Conservation (phyloP, 2,797 vertebrate genomes). For the Tapirus indicus region DNA sequence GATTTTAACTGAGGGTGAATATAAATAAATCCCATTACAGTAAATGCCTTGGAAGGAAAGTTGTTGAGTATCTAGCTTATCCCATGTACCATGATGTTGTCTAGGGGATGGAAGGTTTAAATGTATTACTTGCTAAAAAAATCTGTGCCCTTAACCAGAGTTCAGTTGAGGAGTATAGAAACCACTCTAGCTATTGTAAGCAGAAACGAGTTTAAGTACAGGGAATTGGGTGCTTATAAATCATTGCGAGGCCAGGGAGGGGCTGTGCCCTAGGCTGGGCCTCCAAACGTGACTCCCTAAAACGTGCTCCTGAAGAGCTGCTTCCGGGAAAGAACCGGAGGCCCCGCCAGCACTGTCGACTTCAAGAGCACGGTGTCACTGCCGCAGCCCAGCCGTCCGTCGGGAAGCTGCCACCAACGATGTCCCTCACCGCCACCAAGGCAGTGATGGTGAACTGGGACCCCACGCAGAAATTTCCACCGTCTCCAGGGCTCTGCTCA, state of each 20-base stretch:
- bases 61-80: not conserved
- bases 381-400: fast-evolving
- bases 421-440: not conserved
- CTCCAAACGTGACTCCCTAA: not conserved
- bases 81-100: not conserved
- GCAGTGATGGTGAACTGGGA: not conserved
- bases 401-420: not conserved
- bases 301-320: not conserved
- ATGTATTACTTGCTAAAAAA: not conserved
- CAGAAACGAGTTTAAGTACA: not conserved
- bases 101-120: not conserved
- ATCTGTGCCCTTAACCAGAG: not conserved
- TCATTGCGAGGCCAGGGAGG: not conserved
- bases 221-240: not conserved
- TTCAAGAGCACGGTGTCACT: not conserved
- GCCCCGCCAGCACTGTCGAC: not conserved
- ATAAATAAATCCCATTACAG: fast-evolving
- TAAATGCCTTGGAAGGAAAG: not conserved
- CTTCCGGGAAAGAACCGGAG: not conserved
- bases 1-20: not conserved
- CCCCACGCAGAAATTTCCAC: fast-evolving
- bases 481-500: fast-evolving
- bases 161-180: not conserved
- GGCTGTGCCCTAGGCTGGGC: not conserved
- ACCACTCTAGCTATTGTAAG: not conserved